These are phyloP conservation scores for Rutpela maculata DNA, from an alignment of 2,888 invertebrate genomes.

Conservation along the genomic window DNA sequence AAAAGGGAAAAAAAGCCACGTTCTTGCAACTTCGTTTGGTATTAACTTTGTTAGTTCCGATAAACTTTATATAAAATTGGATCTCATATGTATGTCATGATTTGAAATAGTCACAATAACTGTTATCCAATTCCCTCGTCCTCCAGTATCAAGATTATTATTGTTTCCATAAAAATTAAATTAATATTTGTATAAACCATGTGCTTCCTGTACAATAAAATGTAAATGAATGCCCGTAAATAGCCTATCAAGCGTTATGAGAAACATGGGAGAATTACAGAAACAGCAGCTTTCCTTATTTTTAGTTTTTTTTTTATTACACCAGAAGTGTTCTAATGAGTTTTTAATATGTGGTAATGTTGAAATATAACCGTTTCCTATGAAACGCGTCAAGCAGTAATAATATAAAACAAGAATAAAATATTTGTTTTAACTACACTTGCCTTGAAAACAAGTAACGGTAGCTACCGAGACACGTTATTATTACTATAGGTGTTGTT, in stretches of 20 bases:
- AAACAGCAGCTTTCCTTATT: not conserved
- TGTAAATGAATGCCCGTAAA: not conserved
- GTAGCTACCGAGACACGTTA: constrained; percentile 26
- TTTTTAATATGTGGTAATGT: constrained; percentile 19
- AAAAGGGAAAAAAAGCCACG: too few relatives aligned
- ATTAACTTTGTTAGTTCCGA: too few relatives aligned
- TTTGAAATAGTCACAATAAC: too few relatives aligned
- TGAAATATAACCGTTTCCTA: constrained; percentile 27
- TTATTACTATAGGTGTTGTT: constrained; percentile 12
- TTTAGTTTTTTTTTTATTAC: not conserved
- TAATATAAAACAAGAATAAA: not conserved
- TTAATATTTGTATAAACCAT: not conserved
- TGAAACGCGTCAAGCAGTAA: constrained; percentile 16
- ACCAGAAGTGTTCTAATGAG: not conserved
- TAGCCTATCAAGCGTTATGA: not conserved
- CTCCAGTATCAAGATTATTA: too few relatives aligned
- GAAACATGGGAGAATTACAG: not conserved
- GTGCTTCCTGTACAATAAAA: not conserved
- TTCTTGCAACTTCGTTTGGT: too few relatives aligned
- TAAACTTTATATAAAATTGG: too few relatives aligned
- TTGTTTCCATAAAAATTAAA: too few relatives aligned
- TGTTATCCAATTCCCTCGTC: too few relatives aligned
- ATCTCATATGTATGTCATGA: too few relatives aligned
- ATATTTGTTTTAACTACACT: not conserved
- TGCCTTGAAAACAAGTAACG: constrained; percentile 23